Evolutionary conservation across 2,797 vertebrate genomes (phyloP).

Genomic region (Anguilla marmorata): DNA sequence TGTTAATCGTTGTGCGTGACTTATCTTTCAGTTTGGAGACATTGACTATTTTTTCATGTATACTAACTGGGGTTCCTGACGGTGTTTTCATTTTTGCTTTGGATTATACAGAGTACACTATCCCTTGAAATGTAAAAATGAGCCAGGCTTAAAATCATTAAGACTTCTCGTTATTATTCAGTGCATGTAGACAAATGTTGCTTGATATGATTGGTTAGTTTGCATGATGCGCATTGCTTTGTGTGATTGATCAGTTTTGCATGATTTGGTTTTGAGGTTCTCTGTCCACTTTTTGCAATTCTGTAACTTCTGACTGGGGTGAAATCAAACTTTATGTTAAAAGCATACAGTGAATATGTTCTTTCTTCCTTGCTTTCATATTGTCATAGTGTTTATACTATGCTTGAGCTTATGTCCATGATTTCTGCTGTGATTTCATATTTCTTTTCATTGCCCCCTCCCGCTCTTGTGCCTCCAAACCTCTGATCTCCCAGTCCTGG

Average conservation of each 20-base stretch:
- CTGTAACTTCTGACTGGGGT: not conserved
- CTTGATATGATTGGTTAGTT: not conserved
- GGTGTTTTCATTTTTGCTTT: not conserved
- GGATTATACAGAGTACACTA: not conserved
- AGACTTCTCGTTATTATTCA: not conserved
- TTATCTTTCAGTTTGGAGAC: not conserved
- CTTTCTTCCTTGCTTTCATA: not conserved
- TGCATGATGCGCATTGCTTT: not conserved
- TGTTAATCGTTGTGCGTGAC: not conserved
- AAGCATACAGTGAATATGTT: not conserved
- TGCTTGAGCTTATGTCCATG: constrained; percentile 1
- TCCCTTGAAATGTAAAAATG: too few relatives aligned
- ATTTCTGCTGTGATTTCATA: constrained; percentile 31
- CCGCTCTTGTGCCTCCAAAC: constrained; percentile 47
- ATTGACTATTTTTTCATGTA: not conserved
- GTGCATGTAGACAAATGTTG: not conserved
- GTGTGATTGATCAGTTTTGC: not conserved
- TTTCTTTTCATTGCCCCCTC: constrained; percentile 50
- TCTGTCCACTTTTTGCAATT: not conserved
- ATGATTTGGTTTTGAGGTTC: not conserved
- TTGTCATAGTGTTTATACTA: constrained; percentile 15
- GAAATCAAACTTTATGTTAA: not conserved
- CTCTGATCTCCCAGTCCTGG: constrained; percentile 86
- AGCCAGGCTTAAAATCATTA: too few relatives aligned
- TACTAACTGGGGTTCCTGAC: not conserved